Evolutionary conservation across 2,797 vertebrate species (phyloP).

Genomic region (Gallirallus australis): DNA sequence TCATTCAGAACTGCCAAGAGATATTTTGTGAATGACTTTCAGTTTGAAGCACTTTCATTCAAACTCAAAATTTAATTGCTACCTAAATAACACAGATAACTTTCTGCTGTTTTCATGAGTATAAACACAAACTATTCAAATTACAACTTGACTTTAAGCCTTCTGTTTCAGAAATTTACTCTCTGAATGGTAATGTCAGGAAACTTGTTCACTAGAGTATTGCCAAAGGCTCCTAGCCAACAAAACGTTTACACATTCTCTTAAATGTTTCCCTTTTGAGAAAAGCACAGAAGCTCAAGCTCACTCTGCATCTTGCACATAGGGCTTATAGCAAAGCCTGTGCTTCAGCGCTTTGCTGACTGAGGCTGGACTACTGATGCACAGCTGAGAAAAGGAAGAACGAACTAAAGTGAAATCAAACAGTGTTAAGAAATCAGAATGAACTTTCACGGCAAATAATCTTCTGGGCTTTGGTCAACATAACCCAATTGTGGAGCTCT

Average conservation of each 20-base stretch:
- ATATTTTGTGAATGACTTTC: neutral
- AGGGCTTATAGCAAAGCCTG: neutral
- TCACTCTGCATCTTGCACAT: neutral
- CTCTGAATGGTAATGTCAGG: neutral
- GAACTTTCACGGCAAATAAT: neutral
- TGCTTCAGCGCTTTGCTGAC: neutral
- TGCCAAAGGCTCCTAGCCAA: neutral
- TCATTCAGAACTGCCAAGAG: neutral
- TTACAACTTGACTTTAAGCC: neutral
- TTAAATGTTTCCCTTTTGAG: neutral
- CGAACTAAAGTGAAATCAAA: neutral
- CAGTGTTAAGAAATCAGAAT: neutral
- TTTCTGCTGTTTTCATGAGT: neutral
- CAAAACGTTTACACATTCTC: neutral
- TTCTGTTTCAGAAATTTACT: constrained; percentile 4
- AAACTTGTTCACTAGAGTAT: neutral
- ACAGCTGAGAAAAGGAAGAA: neutral
- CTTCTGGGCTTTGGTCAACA: neutral
- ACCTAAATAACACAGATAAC: neutral
- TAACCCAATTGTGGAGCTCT: neutral
- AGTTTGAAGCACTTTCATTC: neutral
- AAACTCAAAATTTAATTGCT: neutral
- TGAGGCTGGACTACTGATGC: neutral
- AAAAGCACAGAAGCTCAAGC: neutral
- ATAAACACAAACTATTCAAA: neutral